These are phyloP conservation scores for Cossypha heuglini DNA, from an alignment of 2,797 vertebrate genomes.

Conservation along the genomic window DNA sequence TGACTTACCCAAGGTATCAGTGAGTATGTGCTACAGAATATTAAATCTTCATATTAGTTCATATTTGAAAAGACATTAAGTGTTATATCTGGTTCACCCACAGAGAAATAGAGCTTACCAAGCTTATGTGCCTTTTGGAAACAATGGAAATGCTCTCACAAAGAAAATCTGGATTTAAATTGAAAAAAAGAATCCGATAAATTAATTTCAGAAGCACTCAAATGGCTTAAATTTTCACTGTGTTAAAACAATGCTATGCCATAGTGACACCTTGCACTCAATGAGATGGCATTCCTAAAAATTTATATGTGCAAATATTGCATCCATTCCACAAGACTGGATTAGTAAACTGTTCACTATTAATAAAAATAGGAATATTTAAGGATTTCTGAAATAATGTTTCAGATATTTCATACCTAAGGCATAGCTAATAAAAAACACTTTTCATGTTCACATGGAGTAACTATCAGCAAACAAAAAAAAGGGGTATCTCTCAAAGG, in stretches of 20 bases:
- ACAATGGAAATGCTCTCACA: background rate
- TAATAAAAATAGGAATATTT: background rate
- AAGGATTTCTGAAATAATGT: background rate
- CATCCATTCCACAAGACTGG: background rate
- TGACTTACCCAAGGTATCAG: background rate
- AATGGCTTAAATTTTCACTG: background rate
- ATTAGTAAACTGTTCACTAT: background rate
- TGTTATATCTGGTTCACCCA: background rate
- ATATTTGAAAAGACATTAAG: background rate
- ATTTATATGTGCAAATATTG: background rate
- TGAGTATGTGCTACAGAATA: background rate
- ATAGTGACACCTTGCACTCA: background rate
- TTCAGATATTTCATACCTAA: background rate
- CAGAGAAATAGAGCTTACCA: background rate
- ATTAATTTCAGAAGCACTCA: background rate
- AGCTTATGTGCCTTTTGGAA: background rate
- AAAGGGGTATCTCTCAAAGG: rapidly evolving
- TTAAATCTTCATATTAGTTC: background rate
- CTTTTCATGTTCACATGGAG: background rate
- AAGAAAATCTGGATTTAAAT: background rate
- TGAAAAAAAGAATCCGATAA: background rate
- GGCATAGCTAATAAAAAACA: background rate
- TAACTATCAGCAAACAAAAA: background rate
- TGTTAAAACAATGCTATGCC: background rate
- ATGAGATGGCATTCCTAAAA: background rate